These are phyloP conservation scores for Ornithoptera priamus DNA, from an alignment of 2,888 invertebrate species.

Conservation along the genomic window DNA sequence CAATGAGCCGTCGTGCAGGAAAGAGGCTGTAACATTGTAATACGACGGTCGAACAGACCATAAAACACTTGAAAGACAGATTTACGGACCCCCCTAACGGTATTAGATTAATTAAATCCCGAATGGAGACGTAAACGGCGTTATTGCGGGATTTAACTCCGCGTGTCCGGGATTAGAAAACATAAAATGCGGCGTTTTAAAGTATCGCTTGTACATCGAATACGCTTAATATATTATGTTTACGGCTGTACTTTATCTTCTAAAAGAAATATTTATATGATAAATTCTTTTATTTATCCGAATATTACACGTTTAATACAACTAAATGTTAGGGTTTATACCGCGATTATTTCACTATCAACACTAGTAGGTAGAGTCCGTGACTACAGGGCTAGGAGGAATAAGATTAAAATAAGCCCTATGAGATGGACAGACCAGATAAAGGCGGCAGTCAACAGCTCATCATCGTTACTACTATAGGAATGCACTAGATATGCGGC, in stretches of 20 bases:
- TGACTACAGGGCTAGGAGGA: too few relatives aligned
- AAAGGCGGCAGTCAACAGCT: too few relatives aligned
- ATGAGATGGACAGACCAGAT: too few relatives aligned
- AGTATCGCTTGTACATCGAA: background rate
- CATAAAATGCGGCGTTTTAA: conserved; percentile 5
- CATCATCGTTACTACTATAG: too few relatives aligned
- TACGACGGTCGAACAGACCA: conserved; percentile 7
- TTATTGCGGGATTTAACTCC: conserved; percentile 17
- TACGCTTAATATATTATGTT: background rate
- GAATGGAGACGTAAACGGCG: conserved; percentile 11
- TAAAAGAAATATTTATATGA: background rate
- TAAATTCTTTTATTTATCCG: background rate
- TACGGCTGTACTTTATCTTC: background rate
- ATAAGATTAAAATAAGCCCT: too few relatives aligned
- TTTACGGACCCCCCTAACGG: conserved; percentile 23
- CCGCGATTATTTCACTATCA: too few relatives aligned
- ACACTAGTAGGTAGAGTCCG: too few relatives aligned
- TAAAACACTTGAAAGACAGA: conserved; percentile 26
- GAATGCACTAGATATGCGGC: too few relatives aligned
- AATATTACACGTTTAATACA: too few relatives aligned
- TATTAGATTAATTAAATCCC: conserved; percentile 26
- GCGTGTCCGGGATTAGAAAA: conserved; percentile 3
- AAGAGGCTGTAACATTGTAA: background rate
- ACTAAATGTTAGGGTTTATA: too few relatives aligned
- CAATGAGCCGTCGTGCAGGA: background rate